phyloP scores from a whole-genome alignment of 1,140 invertebrate genomes.

The Condylostylus longicornis region DNA sequence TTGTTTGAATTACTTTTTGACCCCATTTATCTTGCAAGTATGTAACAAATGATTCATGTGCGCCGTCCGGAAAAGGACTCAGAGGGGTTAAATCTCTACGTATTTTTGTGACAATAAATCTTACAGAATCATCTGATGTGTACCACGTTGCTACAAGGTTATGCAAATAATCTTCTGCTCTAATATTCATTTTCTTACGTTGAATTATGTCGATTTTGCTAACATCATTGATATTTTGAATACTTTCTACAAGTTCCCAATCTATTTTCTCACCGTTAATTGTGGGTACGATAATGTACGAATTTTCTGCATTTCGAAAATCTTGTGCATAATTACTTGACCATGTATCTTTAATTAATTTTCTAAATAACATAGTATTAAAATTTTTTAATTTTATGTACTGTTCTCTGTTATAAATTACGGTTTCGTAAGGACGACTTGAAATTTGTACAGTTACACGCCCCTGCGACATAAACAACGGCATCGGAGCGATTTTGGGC shows the following conservation, averaged over 20 bases:
- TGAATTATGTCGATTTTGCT: slow-evolving; percentile 32
- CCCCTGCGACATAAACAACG: slow-evolving; percentile 71
- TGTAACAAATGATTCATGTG: slow-evolving; percentile 55
- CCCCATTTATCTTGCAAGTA: slow-evolving; percentile 76
- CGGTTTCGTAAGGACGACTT: slow-evolving; percentile 35
- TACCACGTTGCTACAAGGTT: slow-evolving; percentile 79
- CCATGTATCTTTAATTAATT: slow-evolving; percentile 60
- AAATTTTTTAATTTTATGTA: slow-evolving; percentile 34
- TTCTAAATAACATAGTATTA: slow-evolving; percentile 47
- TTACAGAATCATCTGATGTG: slow-evolving; percentile 41
- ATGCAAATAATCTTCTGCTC: slow-evolving; percentile 43
- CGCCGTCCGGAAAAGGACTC: slow-evolving; percentile 64
- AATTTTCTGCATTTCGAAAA: slow-evolving; percentile 41
- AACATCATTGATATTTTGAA: slow-evolving; percentile 16
- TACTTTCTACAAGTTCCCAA: slow-evolving; percentile 41
- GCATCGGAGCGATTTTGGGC: slow-evolving; percentile 52
- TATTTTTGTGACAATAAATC: slow-evolving; percentile 76
- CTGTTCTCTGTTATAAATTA: slow-evolving; percentile 41
- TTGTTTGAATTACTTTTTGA: slow-evolving; percentile 47
- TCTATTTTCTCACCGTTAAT: slow-evolving; percentile 36
- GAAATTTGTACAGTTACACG: slow-evolving; percentile 46
- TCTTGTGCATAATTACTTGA: slow-evolving; percentile 66
- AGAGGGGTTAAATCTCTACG: slow-evolving; percentile 58
- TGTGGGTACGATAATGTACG: slow-evolving; percentile 60
- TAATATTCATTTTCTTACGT: slow-evolving; percentile 40